These are phyloP conservation scores for Schizopygopsis pylzovi DNA, from an alignment of 2,797 vertebrate genomes.

Conservation along the genomic window DNA sequence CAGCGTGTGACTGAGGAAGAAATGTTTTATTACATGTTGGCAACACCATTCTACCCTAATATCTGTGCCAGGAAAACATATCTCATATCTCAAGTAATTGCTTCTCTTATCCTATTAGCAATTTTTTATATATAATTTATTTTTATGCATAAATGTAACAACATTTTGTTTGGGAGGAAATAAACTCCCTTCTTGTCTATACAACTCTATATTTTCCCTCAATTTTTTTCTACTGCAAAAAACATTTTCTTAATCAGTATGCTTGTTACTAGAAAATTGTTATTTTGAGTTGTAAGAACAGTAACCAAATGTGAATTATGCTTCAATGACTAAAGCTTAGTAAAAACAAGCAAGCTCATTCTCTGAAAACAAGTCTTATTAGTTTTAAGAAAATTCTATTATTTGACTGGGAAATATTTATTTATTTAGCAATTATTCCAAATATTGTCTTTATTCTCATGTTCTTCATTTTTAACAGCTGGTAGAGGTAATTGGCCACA, in stretches of 20 bases:
- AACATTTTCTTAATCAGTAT: not conserved
- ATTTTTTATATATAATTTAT: not conserved
- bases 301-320: not conserved
- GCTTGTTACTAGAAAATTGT: not conserved
- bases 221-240: not conserved
- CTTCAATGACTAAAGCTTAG: not conserved
- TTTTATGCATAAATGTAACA: not conserved
- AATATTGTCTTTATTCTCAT: not conserved
- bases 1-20: conserved; percentile 16
- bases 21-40: conserved; percentile 30
- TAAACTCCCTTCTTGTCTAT: not conserved
- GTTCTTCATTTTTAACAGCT: not conserved
- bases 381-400: not conserved
- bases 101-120: not conserved
- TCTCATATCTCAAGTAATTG: not conserved
- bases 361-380: not conserved
- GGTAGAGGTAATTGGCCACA: not conserved
- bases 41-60: conserved; percentile 6
- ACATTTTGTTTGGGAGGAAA: not conserved
- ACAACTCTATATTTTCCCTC: not conserved
- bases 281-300: not conserved
- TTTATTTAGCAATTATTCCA: not conserved
- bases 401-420: not conserved
- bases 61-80: not conserved
- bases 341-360: not conserved